phyloP scores from a whole-genome alignment of 2,113 vertebrate species.

The Nyctereutes procyonoides region DNA sequence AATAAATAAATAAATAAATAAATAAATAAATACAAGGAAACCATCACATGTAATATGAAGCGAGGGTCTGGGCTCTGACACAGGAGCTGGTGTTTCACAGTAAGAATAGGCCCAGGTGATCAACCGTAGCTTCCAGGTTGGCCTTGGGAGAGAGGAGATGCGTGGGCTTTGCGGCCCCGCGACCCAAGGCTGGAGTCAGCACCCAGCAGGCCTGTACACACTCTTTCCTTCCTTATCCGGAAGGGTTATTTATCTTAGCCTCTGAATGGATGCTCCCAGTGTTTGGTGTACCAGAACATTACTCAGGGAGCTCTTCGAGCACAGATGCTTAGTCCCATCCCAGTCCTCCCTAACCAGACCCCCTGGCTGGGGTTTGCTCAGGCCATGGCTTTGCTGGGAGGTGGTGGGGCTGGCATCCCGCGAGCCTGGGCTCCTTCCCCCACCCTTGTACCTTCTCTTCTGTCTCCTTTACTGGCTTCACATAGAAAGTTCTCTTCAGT shows the following conservation, averaged over 20 bases:
- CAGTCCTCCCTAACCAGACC: background rate
- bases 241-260: background rate
- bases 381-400: background rate
- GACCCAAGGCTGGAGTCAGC: background rate
- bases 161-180: fast-evolving
- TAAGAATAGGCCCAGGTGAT: background rate
- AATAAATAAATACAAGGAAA: background rate
- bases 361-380: background rate
- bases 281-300: background rate
- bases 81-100: background rate
- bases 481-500: background rate
- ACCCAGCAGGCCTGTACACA: background rate
- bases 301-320: background rate
- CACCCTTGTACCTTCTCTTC: background rate
- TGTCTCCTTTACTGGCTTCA: background rate
- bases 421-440: background rate
- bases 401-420: background rate
- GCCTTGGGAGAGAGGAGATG: background rate
- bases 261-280: background rate
- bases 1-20: too few relatives aligned
- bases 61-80: background rate
- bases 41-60: background rate
- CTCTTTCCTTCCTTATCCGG: background rate
- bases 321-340: background rate
- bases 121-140: background rate